Evolutionary conservation across 2,797 vertebrate species (phyloP).

Genomic region (Rhinichthys osculus): DNA sequence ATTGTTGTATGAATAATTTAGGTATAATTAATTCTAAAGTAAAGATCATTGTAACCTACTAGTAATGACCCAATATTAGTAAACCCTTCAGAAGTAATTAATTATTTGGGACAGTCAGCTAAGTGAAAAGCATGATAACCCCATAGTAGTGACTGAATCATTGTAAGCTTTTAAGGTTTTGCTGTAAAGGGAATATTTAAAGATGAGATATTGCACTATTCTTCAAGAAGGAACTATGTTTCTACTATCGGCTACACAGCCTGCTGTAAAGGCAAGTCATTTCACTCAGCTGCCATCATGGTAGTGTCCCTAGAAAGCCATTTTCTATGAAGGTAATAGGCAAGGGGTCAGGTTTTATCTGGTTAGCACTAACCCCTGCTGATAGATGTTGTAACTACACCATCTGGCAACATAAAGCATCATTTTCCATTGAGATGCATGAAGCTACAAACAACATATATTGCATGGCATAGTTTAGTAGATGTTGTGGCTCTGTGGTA

Average conservation of each 20-base stretch:
- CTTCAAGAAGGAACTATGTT: neutral
- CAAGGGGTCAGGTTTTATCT: slow-evolving; percentile 9
- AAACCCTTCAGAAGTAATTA: too few relatives aligned
- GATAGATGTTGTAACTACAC: slow-evolving; percentile 2
- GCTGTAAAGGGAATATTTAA: too few relatives aligned
- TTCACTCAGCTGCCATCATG: neutral
- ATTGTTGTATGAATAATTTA: too few relatives aligned
- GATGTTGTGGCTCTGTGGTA: neutral
- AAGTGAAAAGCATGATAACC: too few relatives aligned
- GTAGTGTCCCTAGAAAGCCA: neutral
- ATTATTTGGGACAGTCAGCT: too few relatives aligned
- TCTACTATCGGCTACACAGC: neutral
- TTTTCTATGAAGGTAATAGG: slow-evolving; percentile 11
- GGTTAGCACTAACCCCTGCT: slow-evolving; percentile 28
- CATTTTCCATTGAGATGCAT: neutral
- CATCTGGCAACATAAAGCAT: slow-evolving; percentile 10
- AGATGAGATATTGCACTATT: neutral
- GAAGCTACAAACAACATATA: slow-evolving; percentile 11
- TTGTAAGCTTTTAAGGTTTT: too few relatives aligned
- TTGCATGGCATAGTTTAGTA: neutral
- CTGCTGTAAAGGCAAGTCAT: neutral
- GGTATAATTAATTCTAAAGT: too few relatives aligned
- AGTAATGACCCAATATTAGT: too few relatives aligned
- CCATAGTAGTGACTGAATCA: too few relatives aligned
- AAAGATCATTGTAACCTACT: too few relatives aligned